Conservation (phyloP, 1,140 invertebrate species). For the Zaprionus camerounensis region DNA sequence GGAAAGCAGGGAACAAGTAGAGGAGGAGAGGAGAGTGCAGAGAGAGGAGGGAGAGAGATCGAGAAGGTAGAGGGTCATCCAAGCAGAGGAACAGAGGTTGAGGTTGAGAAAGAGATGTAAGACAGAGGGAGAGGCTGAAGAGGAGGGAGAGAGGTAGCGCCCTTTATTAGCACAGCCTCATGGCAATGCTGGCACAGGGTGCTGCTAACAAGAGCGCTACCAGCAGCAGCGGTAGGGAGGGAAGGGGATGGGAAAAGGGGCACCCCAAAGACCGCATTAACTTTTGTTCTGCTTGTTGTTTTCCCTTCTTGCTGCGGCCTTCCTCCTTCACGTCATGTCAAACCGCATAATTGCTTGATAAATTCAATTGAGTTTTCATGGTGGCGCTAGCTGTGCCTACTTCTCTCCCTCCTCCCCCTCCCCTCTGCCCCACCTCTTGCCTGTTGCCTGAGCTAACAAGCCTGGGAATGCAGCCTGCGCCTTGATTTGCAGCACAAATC, state of each 20-base stretch:
- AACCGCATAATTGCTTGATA: constrained; percentile 44
- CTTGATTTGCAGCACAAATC: constrained; percentile 23
- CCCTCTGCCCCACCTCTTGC: not conserved
- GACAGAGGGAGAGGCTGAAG: too few relatives aligned
- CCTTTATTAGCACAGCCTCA: constrained; percentile 36
- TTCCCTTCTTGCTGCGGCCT: too few relatives aligned
- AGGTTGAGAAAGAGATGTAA: too few relatives aligned
- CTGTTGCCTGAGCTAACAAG: constrained; percentile 13
- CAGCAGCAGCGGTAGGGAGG: too few relatives aligned
- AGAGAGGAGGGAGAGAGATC: too few relatives aligned
- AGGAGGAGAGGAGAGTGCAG: too few relatives aligned
- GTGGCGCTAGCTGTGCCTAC: constrained; percentile 30
- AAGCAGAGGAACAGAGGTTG: too few relatives aligned
- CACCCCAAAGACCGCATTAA: too few relatives aligned
- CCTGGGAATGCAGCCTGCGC: constrained; percentile 38
- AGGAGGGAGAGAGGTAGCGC: not conserved
- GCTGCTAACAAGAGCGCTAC: not conserved
- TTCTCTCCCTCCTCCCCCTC: not conserved
- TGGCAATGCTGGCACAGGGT: constrained; percentile 27
- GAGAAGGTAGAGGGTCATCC: too few relatives aligned
- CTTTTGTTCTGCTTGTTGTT: not conserved
- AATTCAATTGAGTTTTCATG: constrained; percentile 52
- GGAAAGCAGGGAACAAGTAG: too few relatives aligned
- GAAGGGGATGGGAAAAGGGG: too few relatives aligned
- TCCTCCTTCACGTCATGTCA: not conserved